Base-by-base conservation (phyloP, 2,888 invertebrate species). In the Heteropelma amictum region DNA sequence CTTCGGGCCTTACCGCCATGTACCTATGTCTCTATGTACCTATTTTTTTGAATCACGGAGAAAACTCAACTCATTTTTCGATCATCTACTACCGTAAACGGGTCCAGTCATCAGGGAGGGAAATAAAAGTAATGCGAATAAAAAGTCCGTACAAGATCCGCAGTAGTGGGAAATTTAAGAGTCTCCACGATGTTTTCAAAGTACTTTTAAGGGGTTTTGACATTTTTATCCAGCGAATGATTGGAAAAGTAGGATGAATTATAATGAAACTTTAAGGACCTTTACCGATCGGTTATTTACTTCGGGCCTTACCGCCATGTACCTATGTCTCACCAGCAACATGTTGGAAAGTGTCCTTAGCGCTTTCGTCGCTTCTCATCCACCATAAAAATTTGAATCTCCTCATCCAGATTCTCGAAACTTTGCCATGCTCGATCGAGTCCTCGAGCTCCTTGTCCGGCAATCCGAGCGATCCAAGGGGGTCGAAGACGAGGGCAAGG, bases 401-500 rank as follows among this genome's bases (percentile, higher is more conserved):
- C 30, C 94, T 89, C n/a, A 94, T 92, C 95, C 94, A 94, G 64
- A 95, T 90, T 0, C 93, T 92, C 0, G 94, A 94, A 35, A 93
- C 92, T 85, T 94, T 94, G 74, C 92, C 91, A 83, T 94, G 93
- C 74, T 93, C 93, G 17, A 93, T 89, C 17, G 93, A 92, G 83
- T 93, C 93, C 78, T 88, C 88, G 42, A 86, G 74, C 8, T 79
- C 76, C 26, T 85, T 83, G 19, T 86, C 83, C 28, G 80, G 79
- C 4, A 83, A 72, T 0, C 80, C 81, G 4, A 88, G 54, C 0
- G 87, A 86, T 3, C 96, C 96, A 77, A 96, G 89, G 0, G 96
- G 96, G 87, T 96, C 96, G 87, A 96, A 96, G 51, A 96, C 93
- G 88, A 96, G 90, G 47, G 94, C 93, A 49, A 96, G 90, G 0